Base-by-base conservation (phyloP, 2,888 invertebrate species). In the Aphodius granarius region DNA sequence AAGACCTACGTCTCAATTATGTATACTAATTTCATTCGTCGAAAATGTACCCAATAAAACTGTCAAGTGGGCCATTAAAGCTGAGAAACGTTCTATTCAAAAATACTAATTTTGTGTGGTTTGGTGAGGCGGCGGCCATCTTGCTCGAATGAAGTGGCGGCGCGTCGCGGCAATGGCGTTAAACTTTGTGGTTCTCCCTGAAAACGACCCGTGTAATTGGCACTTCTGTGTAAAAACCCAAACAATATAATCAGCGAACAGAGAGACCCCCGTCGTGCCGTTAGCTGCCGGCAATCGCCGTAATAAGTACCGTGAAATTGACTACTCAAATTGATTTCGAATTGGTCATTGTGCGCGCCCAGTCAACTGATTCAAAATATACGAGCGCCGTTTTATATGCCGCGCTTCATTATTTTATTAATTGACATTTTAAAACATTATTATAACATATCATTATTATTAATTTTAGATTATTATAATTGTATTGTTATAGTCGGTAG, bases 141-240 rank as follows among this genome's bases (percentile, higher is more conserved):
- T 22, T 66, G 68, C n/a, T 68, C 68, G 73, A 63, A 72, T n/a
- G n/a, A n/a, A n/a, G n/a, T n/a, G n/a, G n/a, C 23, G 19, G 63
- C 70, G 72, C 64, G 76, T 74, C 70, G 71, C n/a, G 65, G 62
- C 70, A 65, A 13, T 43, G 43, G 43, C 43, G 43, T 43, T 43
- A 43, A 43, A 43, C 43, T 43, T 43, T 43, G 43, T 43, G 43
- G 43, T 43, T 43, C 43, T 43, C 43, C 43, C 43, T 68, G 22
- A 77, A 77, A 75, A 77, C 73, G 77, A 77, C 70, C 77, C 77
- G 75, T 77, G 70, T 77, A 77, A 77, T 77, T 77, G 77, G 77
- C 77, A 71, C 66, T 72, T 63, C 68, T 76, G 74, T 63, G 70
- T 70, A 75, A 71, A 75, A 77, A 77, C 74, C 77, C 77, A 75